A percentile compares a stretch with the other conserved stretches of the same genome.
Conservation (phyloP, 2,888 invertebrate genomes). For the Drosophila neutralis region DNA sequence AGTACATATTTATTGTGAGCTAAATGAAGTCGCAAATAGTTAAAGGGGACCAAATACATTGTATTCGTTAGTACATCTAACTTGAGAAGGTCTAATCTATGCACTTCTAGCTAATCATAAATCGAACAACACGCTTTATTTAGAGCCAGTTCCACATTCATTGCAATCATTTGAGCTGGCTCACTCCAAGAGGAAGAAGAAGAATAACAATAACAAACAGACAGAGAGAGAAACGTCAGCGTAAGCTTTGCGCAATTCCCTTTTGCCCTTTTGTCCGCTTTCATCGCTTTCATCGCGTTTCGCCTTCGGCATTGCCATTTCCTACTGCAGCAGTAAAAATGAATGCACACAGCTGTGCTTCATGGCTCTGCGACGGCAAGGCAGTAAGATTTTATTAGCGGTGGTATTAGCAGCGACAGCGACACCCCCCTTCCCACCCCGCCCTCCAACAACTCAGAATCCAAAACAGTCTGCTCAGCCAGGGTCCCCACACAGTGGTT, state of each 20-base stretch:
- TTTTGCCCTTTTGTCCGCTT: slow-evolving; percentile 45
- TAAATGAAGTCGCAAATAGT: not conserved
- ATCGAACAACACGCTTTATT: slow-evolving; percentile 25
- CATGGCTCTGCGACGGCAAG: slow-evolving; percentile 71
- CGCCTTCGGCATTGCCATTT: slow-evolving; percentile 50
- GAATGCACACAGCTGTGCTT: slow-evolving; percentile 81
- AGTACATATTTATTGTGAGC: not conserved
- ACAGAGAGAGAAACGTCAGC: not conserved
- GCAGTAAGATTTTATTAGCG: slow-evolving; percentile 82
- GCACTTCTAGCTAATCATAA: slow-evolving; percentile 12
- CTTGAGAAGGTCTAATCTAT: not conserved
- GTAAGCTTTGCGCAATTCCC: slow-evolving; percentile 18
- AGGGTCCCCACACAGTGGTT: slow-evolving; percentile 61
- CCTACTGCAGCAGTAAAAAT: slow-evolving; percentile 78
- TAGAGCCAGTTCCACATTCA: slow-evolving; percentile 16
- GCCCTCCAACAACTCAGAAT: not conserved
- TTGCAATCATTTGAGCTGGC: slow-evolving; percentile 42
- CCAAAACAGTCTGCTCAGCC: not conserved
- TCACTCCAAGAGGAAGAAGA: not conserved
- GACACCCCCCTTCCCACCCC: slow-evolving; percentile 11
- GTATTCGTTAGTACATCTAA: not conserved
- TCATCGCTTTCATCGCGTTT: slow-evolving; percentile 38
- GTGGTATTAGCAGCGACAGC: slow-evolving; percentile 79
- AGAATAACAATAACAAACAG: slow-evolving; percentile 1
- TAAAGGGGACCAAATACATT: not conserved